Evolutionary conservation across 35 echinoderm and acorn worm species (phyloP), one percentile per base, ranked within the genome.

Genomic region (Apostichopus japonicus): DNA sequence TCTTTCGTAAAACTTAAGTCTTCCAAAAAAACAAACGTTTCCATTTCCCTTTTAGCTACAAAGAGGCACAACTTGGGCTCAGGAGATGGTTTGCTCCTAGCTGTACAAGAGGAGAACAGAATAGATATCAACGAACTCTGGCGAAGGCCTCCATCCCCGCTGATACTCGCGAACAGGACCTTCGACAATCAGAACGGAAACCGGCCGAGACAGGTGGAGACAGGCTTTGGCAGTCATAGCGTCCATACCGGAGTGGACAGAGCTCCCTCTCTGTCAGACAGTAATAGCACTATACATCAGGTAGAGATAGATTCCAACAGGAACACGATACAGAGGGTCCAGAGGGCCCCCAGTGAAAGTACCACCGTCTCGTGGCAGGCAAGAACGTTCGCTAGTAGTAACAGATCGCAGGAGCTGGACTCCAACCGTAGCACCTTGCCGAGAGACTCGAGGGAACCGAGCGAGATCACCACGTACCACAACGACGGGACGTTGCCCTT

Each of bases 71-170:
- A 89, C 19, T 14, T 89, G 57, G 62, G 56, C 9, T 89, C 86
- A 23, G 90, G 90, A 10, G 90, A 92, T 72, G 90, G 90, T 65
- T 70, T 95, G 4, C 83, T 95, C 10, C 52, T 92, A 72, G 77
- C 81, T 14, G 94, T 95, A 10, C 90, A 84, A 56, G 90, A 95
- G 67, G 94, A 95, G 24, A 95, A 95, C 79, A 79, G 94, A 63
- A 84, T 92, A 24, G 94, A 92, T 27, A 80, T 92, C 56, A 62
- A 92, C 78, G 94, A 95, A 81, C 86, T 95, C 15, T 95, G 94
- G 94, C 91, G 84, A 10, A 86, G 90, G 27, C 94, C 94, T 6
- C 93, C 93, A 1, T 89, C 93, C 15, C 93, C 93, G 10, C 72
- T 91, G 72, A 91, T 91, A 56, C 90, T 91, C 5, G 71, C 90